These are phyloP conservation scores for Drosophila ficusphila DNA, from an alignment of 1,140 invertebrate genomes.

Conservation along the genomic window DNA sequence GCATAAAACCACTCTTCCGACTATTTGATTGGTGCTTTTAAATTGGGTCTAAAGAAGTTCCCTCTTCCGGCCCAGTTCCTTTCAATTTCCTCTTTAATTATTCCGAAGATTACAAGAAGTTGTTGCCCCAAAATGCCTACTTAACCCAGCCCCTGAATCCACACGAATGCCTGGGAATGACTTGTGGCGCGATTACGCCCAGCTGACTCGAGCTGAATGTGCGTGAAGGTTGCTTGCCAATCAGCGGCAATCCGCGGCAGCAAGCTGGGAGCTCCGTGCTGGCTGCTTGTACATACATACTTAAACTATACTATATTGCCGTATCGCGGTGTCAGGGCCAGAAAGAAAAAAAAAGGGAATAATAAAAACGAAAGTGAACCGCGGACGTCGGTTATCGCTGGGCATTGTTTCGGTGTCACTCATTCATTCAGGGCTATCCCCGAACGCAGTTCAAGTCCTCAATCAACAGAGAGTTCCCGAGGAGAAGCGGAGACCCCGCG, in stretches of 20 bases:
- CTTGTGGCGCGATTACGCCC: slow-evolving; percentile 18
- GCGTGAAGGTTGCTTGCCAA: slow-evolving; percentile 48
- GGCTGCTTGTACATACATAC: not conserved
- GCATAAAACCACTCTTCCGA: no score
- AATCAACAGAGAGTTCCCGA: slow-evolving; percentile 9
- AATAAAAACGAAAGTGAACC: slow-evolving; percentile 38
- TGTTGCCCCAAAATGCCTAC: not conserved
- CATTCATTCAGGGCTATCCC: slow-evolving; percentile 40
- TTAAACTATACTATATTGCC: not conserved
- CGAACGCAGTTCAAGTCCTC: slow-evolving; percentile 12
- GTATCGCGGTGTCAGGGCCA: slow-evolving; percentile 38
- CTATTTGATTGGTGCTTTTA: not conserved
- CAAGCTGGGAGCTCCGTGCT: slow-evolving; percentile 4
- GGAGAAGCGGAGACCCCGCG: not conserved
- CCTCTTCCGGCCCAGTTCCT: not conserved
- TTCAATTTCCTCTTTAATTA: not conserved
- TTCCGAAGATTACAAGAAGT: not conserved
- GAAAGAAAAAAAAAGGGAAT: no score
- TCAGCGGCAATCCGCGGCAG: slow-evolving; percentile 16
- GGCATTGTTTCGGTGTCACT: slow-evolving; percentile 47
- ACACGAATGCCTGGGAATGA: not conserved
- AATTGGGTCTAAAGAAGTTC: not conserved
- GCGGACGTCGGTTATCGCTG: slow-evolving; percentile 22
- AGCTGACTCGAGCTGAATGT: slow-evolving; percentile 40
- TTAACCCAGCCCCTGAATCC: not conserved